Percentiles rank a stretch among this genome's conserved stretches.
Conservation (phyloP, 30 jellyfish, hydroid and myxozoan species). For the Aurelia sp. region DNA sequence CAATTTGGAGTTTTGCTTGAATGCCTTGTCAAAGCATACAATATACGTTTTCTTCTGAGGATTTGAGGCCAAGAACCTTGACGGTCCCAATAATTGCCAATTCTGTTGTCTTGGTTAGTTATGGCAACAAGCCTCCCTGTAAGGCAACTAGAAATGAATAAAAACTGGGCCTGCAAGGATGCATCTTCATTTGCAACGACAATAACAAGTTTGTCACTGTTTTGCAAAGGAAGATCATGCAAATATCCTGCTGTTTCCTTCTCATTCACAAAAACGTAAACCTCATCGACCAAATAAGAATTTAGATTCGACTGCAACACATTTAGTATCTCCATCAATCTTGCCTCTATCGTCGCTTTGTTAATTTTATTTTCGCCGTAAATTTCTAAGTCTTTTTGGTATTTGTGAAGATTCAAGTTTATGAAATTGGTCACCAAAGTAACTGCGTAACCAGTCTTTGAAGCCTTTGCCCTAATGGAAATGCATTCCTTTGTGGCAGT, state of each 20-base stretch:
- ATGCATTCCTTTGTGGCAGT: too few species aligned
- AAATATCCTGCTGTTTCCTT: conserved; percentile 28
- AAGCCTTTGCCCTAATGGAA: too few species aligned
- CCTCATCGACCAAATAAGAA: not conserved
- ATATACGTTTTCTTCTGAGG: not conserved
- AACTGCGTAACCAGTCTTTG: not conserved
- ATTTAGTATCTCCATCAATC: conserved; percentile 29
- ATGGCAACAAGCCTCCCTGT: conserved; percentile 18
- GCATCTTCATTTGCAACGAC: conserved; percentile 21
- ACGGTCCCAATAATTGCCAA: conserved; percentile 59
- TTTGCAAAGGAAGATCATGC: conserved; percentile 5
- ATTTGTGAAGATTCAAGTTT: not conserved
- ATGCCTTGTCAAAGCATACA: conserved; percentile 70
- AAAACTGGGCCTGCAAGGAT: not conserved
- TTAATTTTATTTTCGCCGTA: not conserved
- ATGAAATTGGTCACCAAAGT: not conserved
- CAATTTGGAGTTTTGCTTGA: conserved; percentile 19
- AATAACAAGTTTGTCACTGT: conserved; percentile 38
- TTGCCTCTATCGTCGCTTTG: conserved; percentile 19
- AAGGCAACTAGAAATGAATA: conserved; percentile 30
- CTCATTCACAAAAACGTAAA: conserved; percentile 30
- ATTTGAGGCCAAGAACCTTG: not conserved
- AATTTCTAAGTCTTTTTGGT: not conserved
- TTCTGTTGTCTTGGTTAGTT: conserved; percentile 30
- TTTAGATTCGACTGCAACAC: conserved; percentile 33